Percentiles rank a stretch among this genome's conserved stretches.
phyloP scores from a whole-genome alignment of 2,888 invertebrate genomes.

The Lepetodrilus schrolli region DNA sequence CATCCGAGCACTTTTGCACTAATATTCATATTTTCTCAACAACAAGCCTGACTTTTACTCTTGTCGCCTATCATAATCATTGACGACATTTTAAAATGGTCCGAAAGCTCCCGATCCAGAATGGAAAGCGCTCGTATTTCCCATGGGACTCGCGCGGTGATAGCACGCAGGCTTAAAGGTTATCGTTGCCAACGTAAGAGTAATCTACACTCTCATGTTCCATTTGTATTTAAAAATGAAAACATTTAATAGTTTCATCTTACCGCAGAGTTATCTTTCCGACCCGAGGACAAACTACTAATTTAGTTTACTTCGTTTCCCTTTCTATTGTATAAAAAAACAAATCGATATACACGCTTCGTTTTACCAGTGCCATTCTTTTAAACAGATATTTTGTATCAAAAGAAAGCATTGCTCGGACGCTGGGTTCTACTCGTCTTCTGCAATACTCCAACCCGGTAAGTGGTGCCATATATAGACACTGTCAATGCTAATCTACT shows the following conservation, averaged over 20 bases:
- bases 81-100: constrained; percentile 4
- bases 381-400: not conserved
- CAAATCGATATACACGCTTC: not conserved
- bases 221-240: constrained; percentile 4
- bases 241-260: constrained; percentile 17
- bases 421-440: too few species aligned
- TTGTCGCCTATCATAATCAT: not conserved
- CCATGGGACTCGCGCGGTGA: not conserved
- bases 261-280: not conserved
- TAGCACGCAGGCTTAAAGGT: not conserved
- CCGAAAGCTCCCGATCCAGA: not conserved
- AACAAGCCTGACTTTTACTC: not conserved
- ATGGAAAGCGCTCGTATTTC: not conserved
- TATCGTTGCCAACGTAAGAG: not conserved
- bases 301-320: not conserved
- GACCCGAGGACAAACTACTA: not conserved
- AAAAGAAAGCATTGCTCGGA: not conserved
- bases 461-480: too few species aligned
- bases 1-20: not conserved
- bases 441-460: too few species aligned
- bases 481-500: too few species aligned
- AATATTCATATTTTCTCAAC: constrained; percentile 27
- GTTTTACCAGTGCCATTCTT: not conserved
- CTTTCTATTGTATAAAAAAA: not conserved
- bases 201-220: not conserved